These are phyloP conservation scores for Drosophila ohnishii DNA, from an alignment of 1,140 invertebrate species.

Conservation along the genomic window DNA sequence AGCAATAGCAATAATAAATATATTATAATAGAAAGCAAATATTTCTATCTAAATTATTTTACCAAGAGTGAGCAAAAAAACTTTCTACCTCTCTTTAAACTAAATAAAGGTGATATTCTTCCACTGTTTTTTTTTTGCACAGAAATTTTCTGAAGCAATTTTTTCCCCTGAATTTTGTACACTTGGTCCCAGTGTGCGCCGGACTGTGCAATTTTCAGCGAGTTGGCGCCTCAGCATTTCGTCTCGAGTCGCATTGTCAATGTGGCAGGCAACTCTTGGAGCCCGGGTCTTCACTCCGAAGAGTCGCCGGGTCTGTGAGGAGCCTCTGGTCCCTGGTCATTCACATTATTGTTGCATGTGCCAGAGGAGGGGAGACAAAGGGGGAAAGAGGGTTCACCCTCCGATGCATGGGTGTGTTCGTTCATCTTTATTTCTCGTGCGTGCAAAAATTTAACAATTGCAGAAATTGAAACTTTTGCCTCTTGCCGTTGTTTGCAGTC, in stretches of 20 bases:
- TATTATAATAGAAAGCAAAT: no score
- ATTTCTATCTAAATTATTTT: no score
- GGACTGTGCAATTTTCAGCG: slow-evolving; percentile 8
- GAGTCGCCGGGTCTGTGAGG: slow-evolving; percentile 13
- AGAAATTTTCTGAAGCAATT: not conserved
- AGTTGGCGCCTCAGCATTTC: slow-evolving; percentile 12
- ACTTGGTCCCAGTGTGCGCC: slow-evolving; percentile 1
- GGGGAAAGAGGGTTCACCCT: not conserved
- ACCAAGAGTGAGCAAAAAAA: no score
- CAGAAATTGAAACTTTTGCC: slow-evolving; percentile 77
- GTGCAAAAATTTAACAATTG: slow-evolving; percentile 80
- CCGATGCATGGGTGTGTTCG: slow-evolving; percentile 39
- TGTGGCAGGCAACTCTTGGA: slow-evolving; percentile 20
- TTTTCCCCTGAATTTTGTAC: not conserved
- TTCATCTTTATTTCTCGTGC: slow-evolving; percentile 77
- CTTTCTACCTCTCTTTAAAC: not conserved
- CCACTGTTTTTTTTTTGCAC: not conserved
- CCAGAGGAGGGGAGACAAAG: no score
- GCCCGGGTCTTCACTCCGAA: slow-evolving; percentile 18
- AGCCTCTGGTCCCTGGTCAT: slow-evolving; percentile 60
- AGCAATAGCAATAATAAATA: no score
- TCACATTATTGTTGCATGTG: slow-evolving; percentile 70
- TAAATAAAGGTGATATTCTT: not conserved
- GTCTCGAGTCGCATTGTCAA: slow-evolving; percentile 28
- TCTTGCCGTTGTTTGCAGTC: slow-evolving; percentile 42